Percentiles rank a stretch among this genome's conserved stretches.
phyloP scores from a whole-genome alignment of 1,140 invertebrate genomes.

The Anoplolepis gracilipes region DNA sequence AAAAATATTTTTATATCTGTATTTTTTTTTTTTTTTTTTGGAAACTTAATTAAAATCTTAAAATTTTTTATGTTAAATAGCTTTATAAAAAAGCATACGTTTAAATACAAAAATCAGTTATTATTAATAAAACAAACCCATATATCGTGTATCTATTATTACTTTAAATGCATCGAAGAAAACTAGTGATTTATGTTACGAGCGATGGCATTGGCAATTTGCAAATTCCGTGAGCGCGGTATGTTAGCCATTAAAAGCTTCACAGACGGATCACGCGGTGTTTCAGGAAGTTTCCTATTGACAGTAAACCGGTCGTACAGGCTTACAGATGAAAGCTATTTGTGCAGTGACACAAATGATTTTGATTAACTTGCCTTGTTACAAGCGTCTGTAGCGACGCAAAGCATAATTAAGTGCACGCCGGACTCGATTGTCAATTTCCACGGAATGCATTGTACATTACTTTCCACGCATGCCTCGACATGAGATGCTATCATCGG shows the following conservation, averaged over 20 bases:
- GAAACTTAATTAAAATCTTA: slow-evolving; percentile 4
- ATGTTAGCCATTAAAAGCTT: slow-evolving; percentile 32
- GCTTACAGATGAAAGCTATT: slow-evolving; percentile 56
- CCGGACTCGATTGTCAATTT: slow-evolving; percentile 56
- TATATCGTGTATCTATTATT: background rate
- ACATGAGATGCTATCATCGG: slow-evolving; percentile 39
- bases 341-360: slow-evolving; percentile 62
- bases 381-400: slow-evolving; percentile 50
- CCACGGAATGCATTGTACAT: slow-evolving; percentile 48
- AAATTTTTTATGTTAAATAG: background rate
- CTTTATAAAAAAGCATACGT: background rate
- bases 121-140: background rate
- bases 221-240: slow-evolving; percentile 32
- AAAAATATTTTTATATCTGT: background rate
- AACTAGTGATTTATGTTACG: slow-evolving; percentile 42
- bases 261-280: slow-evolving; percentile 48
- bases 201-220: slow-evolving; percentile 30
- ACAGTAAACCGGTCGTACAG: slow-evolving; percentile 48
- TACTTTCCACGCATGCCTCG: slow-evolving; percentile 48
- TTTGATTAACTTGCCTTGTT: slow-evolving; percentile 66
- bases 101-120: background rate
- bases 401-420: slow-evolving; percentile 62
- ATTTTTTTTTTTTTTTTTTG: background rate
- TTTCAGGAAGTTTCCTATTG: slow-evolving; percentile 58
- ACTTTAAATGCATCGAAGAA: slow-evolving; percentile 2